These are phyloP conservation scores for Empidonax traillii DNA, from an alignment of 2,113 vertebrate species.

Conservation along the genomic window DNA sequence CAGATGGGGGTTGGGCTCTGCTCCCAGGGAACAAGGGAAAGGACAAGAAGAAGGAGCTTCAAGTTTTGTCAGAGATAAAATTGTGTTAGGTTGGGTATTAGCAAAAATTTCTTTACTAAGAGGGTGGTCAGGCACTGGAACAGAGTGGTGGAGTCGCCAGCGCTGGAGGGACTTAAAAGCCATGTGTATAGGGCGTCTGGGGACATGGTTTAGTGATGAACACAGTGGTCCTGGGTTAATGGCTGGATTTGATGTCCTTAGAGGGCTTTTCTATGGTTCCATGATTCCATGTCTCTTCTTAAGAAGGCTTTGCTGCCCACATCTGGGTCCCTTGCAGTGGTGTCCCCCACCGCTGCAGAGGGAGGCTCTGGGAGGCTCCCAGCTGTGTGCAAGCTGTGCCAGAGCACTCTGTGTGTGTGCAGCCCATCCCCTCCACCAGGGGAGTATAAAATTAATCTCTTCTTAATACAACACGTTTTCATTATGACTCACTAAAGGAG, in stretches of 20 bases:
- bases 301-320: too few relatives aligned
- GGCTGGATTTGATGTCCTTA: neutral
- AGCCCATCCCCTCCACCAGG: neutral
- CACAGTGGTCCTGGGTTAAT: neutral
- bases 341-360: too few relatives aligned
- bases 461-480: neutral
- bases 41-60: neutral
- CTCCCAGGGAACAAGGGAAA: neutral
- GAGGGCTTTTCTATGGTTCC: neutral
- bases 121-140: neutral
- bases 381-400: neutral
- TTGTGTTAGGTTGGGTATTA: neutral
- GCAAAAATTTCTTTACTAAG: neutral
- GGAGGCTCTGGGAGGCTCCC: neutral
- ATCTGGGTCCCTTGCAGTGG: accelerated
- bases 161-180: neutral
- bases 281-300: neutral
- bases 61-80: neutral
- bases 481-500: neutral
- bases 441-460: neutral
- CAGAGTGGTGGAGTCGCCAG: neutral
- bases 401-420: neutral
- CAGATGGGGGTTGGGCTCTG: accelerated
- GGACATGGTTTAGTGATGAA: too few relatives aligned
- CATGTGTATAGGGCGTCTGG: neutral